Evolutionary conservation across 2,888 invertebrate genomes (phyloP).

Genomic region (Lacanobia oleracea): DNA sequence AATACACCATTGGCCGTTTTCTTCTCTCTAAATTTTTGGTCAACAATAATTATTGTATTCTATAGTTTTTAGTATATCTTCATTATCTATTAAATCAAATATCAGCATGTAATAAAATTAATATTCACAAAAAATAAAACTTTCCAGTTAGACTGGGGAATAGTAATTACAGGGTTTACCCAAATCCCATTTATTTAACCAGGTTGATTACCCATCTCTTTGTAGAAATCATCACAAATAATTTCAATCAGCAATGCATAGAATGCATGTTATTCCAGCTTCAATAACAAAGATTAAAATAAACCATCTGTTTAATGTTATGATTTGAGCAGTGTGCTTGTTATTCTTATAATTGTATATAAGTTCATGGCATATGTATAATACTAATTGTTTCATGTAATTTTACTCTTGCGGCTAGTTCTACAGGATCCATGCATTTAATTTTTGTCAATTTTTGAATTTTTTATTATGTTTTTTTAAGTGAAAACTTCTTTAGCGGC

Average conservation of each 20-base stretch:
- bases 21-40: not conserved
- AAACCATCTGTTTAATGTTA: slow-evolving; percentile 21
- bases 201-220: not conserved
- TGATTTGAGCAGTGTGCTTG: slow-evolving; percentile 18
- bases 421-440: too few relatives aligned
- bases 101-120: too few relatives aligned
- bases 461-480: too few relatives aligned
- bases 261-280: slow-evolving; percentile 4
- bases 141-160: not conserved
- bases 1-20: slow-evolving; percentile 18
- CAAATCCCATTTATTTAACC: too few relatives aligned
- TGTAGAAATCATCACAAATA: not conserved
- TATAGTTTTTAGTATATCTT: not conserved
- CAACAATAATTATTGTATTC: slow-evolving; percentile 5
- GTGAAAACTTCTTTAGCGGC: too few relatives aligned
- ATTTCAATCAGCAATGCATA: not conserved
- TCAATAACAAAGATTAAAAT: slow-evolving; percentile 19
- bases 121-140: not conserved
- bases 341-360: too few relatives aligned
- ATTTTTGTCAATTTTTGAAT: too few relatives aligned
- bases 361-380: too few relatives aligned
- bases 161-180: not conserved
- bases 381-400: not conserved
- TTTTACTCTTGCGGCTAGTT: too few relatives aligned
- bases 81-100: slow-evolving; percentile 4